Base-by-base conservation (phyloP, 2,113 vertebrate genomes). In the Marmota flaviventris region DNA sequence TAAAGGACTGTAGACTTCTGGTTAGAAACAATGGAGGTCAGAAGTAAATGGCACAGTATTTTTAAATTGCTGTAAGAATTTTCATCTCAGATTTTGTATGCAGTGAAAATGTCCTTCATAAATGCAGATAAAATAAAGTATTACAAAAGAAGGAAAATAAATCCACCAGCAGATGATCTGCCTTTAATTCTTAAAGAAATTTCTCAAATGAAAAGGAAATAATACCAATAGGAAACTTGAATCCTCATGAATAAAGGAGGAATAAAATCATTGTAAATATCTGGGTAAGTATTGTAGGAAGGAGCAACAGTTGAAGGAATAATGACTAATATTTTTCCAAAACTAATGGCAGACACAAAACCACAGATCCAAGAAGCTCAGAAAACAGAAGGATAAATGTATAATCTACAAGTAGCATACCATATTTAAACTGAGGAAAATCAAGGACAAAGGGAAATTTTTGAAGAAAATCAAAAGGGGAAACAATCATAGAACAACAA, bases 291-390 rank as follows among this genome's bases (percentile, higher is more conserved):
- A 75, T 42, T 88, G 79, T 72, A 65, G 69, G 86, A 89, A 70
- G 45, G 14, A 79, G 51, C 76, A 92, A 81, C 45, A 79, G 11
- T 56, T 75, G 29, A 89, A 83, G 29, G 48, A 69, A 92, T 63
- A 85, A 72, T n/a, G 9, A 4, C 48, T 69, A 37, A 75, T 27
- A 89, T 53, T 91, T 91, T 91, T 22, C 65, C 24, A 53, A 95
- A 85, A 94, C 67, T 67, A 85, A 75, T 85, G 27, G 32, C 42
- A 92, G 34, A 65, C 2, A 56, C 7, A 16, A 89, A 88, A 88
- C 39, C 65, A 94, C 24, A 79, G 45, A 89, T 92, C 14, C 37
- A 94, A 91, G 70, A 84, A 79, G 10, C 78, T 88, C 77, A 84
- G 37, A 91, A 91, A 84, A 51, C 84, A 95, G 24, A 42, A 88